A percentile compares a stretch with the other conserved stretches of the same genome.
Conservation (phyloP, 2,113 vertebrate species). For the Turnix velox region DNA sequence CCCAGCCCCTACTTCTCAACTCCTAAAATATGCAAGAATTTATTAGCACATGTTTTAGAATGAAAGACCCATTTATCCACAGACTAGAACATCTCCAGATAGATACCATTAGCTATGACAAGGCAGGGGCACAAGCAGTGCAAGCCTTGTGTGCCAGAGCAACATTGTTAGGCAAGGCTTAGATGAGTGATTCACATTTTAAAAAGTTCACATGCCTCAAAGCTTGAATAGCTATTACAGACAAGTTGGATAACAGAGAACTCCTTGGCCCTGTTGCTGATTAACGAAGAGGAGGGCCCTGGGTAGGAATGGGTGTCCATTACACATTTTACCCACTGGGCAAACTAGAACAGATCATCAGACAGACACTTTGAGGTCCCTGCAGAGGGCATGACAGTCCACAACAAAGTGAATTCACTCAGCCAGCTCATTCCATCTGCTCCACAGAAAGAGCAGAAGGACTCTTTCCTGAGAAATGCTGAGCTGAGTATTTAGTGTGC, state of each 20-base stretch:
- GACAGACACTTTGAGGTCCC: background rate
- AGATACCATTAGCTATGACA: background rate
- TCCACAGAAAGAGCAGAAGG: background rate
- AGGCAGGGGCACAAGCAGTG: background rate
- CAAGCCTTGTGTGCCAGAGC: background rate
- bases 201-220: accelerated
- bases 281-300: background rate
- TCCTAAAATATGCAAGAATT: background rate
- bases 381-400: background rate
- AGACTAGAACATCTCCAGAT: background rate
- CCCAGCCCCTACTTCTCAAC: background rate
- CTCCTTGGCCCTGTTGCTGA: background rate
- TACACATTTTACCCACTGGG: background rate
- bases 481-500: background rate
- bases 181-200: background rate
- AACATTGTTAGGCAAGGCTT: background rate
- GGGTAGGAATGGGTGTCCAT: background rate
- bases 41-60: background rate
- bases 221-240: background rate
- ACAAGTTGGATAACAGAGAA: background rate
- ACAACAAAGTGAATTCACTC: background rate
- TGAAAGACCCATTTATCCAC: background rate
- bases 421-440: background rate
- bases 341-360: background rate
- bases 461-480: background rate